These are phyloP conservation scores for Cyprinodon diabolis DNA, from an alignment of 2,797 vertebrate genomes.

Conservation along the genomic window DNA sequence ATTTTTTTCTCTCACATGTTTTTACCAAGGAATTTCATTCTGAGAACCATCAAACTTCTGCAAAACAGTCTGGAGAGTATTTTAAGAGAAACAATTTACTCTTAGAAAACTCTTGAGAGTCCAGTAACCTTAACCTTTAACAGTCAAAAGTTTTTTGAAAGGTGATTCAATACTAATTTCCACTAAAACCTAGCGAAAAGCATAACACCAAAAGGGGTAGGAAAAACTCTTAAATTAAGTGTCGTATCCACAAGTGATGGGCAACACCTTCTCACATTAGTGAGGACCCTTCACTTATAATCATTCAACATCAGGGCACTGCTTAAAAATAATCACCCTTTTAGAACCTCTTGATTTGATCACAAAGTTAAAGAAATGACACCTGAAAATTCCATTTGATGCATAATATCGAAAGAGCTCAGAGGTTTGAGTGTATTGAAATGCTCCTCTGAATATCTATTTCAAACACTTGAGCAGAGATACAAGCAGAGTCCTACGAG, in stretches of 20 bases:
- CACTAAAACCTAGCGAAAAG: slow-evolving; percentile 46
- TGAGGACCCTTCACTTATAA: slow-evolving; percentile 68
- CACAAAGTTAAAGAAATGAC: slow-evolving; percentile 64
- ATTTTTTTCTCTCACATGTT: background rate
- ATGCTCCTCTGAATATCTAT: slow-evolving; percentile 59
- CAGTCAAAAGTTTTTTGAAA: slow-evolving; percentile 49
- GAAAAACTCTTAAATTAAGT: slow-evolving; percentile 67
- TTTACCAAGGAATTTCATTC: slow-evolving; percentile 1
- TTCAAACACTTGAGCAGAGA: slow-evolving; percentile 73
- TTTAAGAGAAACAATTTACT: slow-evolving; percentile 52
- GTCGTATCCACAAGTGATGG: slow-evolving; percentile 48
- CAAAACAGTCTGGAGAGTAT: slow-evolving; percentile 8
- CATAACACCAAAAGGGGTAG: slow-evolving; percentile 28
- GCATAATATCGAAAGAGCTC: slow-evolving; percentile 51
- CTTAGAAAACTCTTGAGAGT: slow-evolving; percentile 50
- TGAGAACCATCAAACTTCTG: background rate
- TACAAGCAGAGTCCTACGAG: slow-evolving; percentile 54
- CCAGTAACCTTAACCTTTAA: slow-evolving; percentile 42
- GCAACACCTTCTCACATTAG: slow-evolving; percentile 54
- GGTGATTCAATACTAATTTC: slow-evolving; percentile 47
- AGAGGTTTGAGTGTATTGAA: slow-evolving; percentile 43
- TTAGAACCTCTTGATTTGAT: slow-evolving; percentile 63
- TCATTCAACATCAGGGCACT: slow-evolving; percentile 60
- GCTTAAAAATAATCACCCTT: slow-evolving; percentile 57
- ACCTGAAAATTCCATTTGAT: slow-evolving; percentile 71